Evolutionary conservation across 2,888 invertebrate genomes (phyloP).

Genomic region (Sphecodes monilicornis): DNA sequence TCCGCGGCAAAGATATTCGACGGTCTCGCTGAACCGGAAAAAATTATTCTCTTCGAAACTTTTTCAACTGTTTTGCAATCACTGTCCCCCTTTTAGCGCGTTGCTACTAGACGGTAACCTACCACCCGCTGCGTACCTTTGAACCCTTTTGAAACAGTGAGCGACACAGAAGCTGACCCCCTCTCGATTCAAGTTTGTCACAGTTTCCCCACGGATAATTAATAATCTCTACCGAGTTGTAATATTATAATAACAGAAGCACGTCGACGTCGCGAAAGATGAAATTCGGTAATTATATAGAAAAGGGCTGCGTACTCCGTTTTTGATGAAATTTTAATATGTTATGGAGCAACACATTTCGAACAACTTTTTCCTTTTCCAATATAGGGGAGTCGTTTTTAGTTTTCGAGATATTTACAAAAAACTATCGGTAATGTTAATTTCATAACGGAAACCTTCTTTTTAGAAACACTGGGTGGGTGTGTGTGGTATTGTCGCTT

Average conservation of each 20-base stretch:
- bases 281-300: no score
- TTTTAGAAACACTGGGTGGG: no score
- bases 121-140: background rate
- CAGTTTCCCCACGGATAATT: background rate
- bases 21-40: background rate
- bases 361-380: no score
- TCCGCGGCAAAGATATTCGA: conserved; percentile 20
- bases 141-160: conserved; percentile 33
- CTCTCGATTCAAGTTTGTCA: background rate
- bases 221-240: conserved; percentile 9
- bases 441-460: no score
- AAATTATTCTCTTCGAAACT: conserved; percentile 47
- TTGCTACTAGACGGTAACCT: conserved; percentile 10
- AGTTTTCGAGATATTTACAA: no score
- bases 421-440: no score
- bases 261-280: background rate
- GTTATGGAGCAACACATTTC: no score
- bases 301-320: no score
- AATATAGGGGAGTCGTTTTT: no score
- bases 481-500: no score
- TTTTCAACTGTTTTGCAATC: conserved; percentile 55
- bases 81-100: conserved; percentile 31
- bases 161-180: background rate
- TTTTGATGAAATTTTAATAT: no score
- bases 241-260: background rate